A percentile compares a stretch with the other conserved stretches of the same genome.
Evolutionary conservation across 2,797 vertebrate genomes (phyloP).

Genomic region (Darevskia mixta): DNA sequence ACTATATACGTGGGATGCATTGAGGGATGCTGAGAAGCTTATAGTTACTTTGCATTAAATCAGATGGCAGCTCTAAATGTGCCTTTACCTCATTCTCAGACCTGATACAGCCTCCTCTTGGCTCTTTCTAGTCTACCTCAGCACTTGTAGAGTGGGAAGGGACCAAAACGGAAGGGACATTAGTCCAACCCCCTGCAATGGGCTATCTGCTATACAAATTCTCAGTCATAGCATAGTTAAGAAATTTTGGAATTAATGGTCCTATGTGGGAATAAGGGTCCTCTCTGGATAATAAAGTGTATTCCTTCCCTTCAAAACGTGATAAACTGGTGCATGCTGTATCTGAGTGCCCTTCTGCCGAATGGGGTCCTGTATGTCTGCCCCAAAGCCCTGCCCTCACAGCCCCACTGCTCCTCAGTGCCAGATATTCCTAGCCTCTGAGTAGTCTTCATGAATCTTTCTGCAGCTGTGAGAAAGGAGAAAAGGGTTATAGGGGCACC

Average conservation of each 20-base stretch:
- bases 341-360: neutral
- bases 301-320: neutral
- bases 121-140: neutral
- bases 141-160: neutral
- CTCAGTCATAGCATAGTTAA: neutral
- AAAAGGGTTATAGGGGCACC: neutral
- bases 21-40: neutral
- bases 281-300: neutral
- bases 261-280: neutral
- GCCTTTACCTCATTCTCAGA: neutral
- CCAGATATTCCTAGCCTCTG: neutral
- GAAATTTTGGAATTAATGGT: neutral
- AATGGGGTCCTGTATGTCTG: neutral
- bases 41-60: neutral
- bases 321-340: neutral
- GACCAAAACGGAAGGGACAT: too few species aligned
- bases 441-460: neutral
- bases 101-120: neutral
- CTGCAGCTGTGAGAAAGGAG: neutral
- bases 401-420: too few species aligned
- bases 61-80: neutral
- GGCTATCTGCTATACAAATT: neutral
- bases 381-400: neutral
- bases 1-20: slow-evolving; percentile 11
- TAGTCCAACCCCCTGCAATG: too few species aligned